Percentiles rank a stretch among this genome's conserved stretches.
Conservation (phyloP, 1,140 invertebrate species). For the Drosophila equinoxialis region DNA sequence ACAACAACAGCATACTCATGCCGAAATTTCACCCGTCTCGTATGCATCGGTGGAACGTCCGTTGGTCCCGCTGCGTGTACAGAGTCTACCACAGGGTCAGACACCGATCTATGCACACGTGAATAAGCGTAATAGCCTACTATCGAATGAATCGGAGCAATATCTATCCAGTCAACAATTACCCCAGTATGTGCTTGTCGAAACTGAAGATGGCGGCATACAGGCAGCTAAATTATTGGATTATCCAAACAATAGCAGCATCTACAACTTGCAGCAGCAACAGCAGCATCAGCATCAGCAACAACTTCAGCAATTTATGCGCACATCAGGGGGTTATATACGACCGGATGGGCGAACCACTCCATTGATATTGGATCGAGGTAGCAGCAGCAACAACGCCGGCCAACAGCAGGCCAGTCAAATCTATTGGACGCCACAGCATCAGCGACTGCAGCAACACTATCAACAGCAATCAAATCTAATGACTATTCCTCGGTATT, state of each 20-base stretch:
- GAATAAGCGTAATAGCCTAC: slow-evolving; percentile 69
- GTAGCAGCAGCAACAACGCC: neutral
- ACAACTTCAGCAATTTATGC: slow-evolving; percentile 28
- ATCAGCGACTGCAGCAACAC: slow-evolving; percentile 41
- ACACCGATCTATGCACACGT: slow-evolving; percentile 78
- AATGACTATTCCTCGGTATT: slow-evolving; percentile 23
- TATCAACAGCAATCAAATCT: slow-evolving; percentile 27
- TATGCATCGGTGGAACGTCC: slow-evolving; percentile 76
- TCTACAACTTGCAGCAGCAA: slow-evolving; percentile 50
- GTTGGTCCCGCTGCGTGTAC: slow-evolving; percentile 72
- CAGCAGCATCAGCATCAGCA: slow-evolving; percentile 3
- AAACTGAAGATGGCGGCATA: slow-evolving; percentile 65
- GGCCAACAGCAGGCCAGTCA: slow-evolving; percentile 59
- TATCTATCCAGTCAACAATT: slow-evolving; percentile 62
- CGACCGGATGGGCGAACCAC: slow-evolving; percentile 67
- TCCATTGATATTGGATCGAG: slow-evolving; percentile 72
- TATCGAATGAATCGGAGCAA: slow-evolving; percentile 71
- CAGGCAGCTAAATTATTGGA: slow-evolving; percentile 69
- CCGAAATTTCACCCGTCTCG: slow-evolving; percentile 76
- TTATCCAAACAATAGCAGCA: slow-evolving; percentile 40
- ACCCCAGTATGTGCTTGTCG: slow-evolving; percentile 67
- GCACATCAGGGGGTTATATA: slow-evolving; percentile 33
- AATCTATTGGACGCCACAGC: slow-evolving; percentile 73
- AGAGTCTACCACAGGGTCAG: slow-evolving; percentile 62
- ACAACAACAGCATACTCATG: slow-evolving; percentile 16